Conservation (phyloP, 2,113 vertebrate genomes). For the Xiphorhynchus elegans region DNA sequence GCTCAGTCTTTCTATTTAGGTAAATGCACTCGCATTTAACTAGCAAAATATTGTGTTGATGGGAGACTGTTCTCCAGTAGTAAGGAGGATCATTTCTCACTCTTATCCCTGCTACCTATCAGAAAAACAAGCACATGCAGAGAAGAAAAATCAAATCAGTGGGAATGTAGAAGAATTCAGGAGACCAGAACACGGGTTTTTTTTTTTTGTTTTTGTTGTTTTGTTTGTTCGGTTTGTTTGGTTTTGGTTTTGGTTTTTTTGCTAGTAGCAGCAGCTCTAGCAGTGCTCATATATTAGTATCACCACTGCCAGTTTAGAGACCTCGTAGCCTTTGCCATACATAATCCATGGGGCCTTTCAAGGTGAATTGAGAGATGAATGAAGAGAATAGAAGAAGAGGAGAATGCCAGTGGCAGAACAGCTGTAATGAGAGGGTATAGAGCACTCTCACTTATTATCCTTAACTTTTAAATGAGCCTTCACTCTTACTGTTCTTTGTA, state of each 20-base stretch:
- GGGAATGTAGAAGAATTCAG: not conserved
- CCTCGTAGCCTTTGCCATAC: not conserved
- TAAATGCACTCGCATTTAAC: constrained; percentile 4
- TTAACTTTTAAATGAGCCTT: not conserved
- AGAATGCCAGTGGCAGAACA: not conserved
- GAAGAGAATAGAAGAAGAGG: not conserved
- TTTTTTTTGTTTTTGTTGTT: not conserved
- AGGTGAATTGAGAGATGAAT: not conserved
- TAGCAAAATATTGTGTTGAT: not conserved
- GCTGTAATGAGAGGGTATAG: not conserved
- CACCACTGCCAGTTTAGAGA: not conserved
- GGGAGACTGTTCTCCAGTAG: not conserved
- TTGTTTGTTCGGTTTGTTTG: too few species aligned
- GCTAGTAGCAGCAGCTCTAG: not conserved
- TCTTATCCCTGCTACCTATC: not conserved
- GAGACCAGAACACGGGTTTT: not conserved
- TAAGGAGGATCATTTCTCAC: not conserved
- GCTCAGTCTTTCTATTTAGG: constrained; percentile 22
- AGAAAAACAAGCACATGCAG: not conserved
- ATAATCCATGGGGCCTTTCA: not conserved
- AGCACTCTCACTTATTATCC: not conserved
- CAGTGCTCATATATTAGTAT: not conserved
- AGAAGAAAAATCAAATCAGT: not conserved
- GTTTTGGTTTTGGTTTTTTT: not conserved
- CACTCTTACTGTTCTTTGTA: not conserved